These are phyloP conservation scores for Hypotaenidia philippensis DNA, from an alignment of 2,797 vertebrate genomes.

Conservation along the genomic window DNA sequence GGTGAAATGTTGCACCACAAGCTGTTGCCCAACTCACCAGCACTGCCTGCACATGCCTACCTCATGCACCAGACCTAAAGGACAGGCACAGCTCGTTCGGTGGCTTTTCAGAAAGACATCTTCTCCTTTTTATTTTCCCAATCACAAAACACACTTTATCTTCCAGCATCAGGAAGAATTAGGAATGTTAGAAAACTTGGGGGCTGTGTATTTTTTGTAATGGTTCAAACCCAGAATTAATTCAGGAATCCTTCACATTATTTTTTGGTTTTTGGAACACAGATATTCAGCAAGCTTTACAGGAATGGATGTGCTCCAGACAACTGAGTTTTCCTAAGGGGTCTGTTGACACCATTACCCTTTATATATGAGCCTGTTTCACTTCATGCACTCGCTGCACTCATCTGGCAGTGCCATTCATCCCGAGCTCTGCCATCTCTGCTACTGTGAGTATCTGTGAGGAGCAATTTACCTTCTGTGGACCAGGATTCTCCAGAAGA, in stretches of 20 bases:
- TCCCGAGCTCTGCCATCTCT: not conserved
- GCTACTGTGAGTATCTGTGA: not conserved
- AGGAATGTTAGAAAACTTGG: not conserved
- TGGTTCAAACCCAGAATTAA: not conserved
- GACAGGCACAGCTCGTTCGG: conserved; percentile 38
- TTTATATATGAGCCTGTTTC: not conserved
- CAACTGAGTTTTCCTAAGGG: not conserved
- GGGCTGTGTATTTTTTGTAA: not conserved
- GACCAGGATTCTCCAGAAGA: not conserved
- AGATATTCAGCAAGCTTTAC: not conserved
- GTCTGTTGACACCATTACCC: not conserved
- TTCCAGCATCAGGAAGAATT: conserved; percentile 1
- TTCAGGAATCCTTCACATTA: not conserved
- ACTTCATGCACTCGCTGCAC: not conserved
- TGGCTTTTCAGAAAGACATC: not conserved
- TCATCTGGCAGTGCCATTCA: not conserved
- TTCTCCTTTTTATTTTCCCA: not conserved
- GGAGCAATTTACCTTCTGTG: not conserved
- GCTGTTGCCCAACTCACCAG: conserved; percentile 44
- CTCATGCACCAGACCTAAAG: not conserved
- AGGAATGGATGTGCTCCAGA: not conserved
- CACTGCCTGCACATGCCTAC: conserved; percentile 58
- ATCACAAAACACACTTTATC: not conserved
- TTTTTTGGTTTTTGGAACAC: not conserved
- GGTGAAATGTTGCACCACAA: conserved; percentile 62